phyloP scores from a whole-genome alignment of 2,888 invertebrate genomes.

The Cantharis flavilabris region DNA sequence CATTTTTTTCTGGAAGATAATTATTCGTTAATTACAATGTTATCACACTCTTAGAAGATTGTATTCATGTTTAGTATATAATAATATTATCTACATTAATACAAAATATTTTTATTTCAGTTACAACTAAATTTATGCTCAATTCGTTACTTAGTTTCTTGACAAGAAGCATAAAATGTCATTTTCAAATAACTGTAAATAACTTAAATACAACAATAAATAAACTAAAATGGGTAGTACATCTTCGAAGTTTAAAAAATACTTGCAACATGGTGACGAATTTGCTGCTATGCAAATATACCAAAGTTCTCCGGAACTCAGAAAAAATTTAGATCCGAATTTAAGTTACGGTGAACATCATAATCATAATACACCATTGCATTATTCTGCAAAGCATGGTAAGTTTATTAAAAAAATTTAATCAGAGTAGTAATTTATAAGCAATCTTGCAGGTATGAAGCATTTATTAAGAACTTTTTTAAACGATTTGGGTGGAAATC shows the following conservation, averaged over 20 bases:
- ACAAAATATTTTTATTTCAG: neutral
- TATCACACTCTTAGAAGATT: neutral
- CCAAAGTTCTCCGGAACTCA: constrained; percentile 65
- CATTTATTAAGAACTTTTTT: constrained; percentile 67
- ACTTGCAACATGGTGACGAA: constrained; percentile 71
- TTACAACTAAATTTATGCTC: constrained; percentile 5
- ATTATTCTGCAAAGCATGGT: constrained; percentile 69
- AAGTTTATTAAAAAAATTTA: constrained; percentile 57
- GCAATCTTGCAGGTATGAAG: constrained; percentile 56
- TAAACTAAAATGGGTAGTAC: constrained; percentile 65
- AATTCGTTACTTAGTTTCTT: constrained; percentile 48
- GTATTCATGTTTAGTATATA: neutral
- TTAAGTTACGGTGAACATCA: constrained; percentile 68
- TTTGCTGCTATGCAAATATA: constrained; percentile 70
- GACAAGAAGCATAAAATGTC: constrained; percentile 46
- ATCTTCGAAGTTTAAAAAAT: constrained; percentile 71
- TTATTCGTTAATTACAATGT: neutral
- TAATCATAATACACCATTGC: constrained; percentile 69
- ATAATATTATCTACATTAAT: neutral
- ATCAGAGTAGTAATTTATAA: neutral
- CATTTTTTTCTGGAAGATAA: neutral
- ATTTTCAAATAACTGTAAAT: constrained; percentile 10
- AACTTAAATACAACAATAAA: neutral
- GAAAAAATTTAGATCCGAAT: constrained; percentile 69
- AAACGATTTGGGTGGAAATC: constrained; percentile 67